A percentile compares a stretch with the other conserved stretches of the same genome.
Conservation (phyloP, 2,797 vertebrate species). For the Holocentrus rufus region DNA sequence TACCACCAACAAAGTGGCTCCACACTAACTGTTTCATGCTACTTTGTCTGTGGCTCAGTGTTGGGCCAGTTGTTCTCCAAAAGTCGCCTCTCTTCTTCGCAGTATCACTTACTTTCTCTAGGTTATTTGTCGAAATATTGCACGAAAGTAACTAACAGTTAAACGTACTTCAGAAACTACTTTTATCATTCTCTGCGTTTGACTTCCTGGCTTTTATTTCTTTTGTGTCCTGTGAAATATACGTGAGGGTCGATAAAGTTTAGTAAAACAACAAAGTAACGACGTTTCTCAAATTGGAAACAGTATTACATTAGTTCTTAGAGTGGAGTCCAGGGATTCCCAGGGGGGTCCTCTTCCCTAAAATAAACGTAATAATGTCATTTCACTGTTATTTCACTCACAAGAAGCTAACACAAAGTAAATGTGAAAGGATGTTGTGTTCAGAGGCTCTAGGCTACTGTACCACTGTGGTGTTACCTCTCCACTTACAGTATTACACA, state of each 20-base stretch:
- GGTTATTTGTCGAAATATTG: slow-evolving; percentile 22
- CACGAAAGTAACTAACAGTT: neutral
- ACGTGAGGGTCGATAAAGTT: neutral
- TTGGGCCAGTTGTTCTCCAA: slow-evolving; percentile 33
- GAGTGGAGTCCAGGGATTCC: too few species aligned
- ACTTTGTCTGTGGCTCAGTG: slow-evolving; percentile 25
- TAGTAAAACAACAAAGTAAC: neutral
- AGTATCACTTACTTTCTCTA: slow-evolving; percentile 30
- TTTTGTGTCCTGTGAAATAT: neutral
- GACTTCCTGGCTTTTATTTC: fast-evolving
- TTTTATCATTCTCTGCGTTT: neutral
- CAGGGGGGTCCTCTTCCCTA: too few species aligned
- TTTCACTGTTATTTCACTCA: too few species aligned
- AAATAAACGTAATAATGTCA: too few species aligned
- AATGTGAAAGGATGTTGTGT: too few species aligned
- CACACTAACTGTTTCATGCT: slow-evolving; percentile 3
- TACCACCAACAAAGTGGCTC: neutral
- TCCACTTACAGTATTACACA: too few species aligned
- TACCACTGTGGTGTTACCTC: too few species aligned
- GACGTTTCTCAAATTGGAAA: neutral
- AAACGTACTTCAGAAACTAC: slow-evolving; percentile 13
- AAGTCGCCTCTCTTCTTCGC: slow-evolving; percentile 51
- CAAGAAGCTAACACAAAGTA: too few species aligned
- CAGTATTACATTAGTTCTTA: neutral
- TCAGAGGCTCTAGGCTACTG: too few species aligned